These are phyloP conservation scores for Macaca mulatta DNA, from an alignment of 2,113 vertebrate genomes.

Conservation along the genomic window DNA sequence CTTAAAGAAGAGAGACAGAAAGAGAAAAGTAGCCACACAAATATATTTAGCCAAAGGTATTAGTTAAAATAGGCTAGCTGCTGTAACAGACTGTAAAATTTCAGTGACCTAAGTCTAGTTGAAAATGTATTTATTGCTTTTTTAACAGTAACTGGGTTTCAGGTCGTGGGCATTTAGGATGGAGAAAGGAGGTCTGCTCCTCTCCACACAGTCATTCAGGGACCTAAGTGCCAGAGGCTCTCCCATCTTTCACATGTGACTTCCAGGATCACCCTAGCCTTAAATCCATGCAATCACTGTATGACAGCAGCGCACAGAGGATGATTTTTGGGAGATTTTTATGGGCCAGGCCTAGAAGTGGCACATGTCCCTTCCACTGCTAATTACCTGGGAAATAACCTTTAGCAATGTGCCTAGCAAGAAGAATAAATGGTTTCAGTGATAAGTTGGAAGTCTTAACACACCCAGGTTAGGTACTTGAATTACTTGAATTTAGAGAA, in stretches of 20 bases:
- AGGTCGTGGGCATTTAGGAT: background rate
- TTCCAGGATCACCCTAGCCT: background rate
- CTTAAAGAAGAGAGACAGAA: too few species aligned
- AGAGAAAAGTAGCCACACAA: background rate
- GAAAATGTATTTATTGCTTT: background rate
- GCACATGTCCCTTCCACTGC: background rate
- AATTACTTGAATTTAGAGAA: background rate
- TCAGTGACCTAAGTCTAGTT: background rate
- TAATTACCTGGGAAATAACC: background rate
- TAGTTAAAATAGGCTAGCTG: background rate
- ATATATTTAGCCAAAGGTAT: background rate
- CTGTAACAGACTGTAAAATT: background rate
- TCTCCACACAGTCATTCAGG: background rate
- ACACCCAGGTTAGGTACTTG: background rate
- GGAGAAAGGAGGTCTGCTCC: background rate
- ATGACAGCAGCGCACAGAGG: background rate
- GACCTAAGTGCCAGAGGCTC: background rate
- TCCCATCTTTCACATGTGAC: background rate
- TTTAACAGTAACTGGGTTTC: background rate
- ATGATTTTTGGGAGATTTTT: background rate
- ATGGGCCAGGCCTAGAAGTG: background rate
- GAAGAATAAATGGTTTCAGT: background rate
- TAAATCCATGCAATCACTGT: background rate
- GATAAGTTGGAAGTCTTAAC: background rate
- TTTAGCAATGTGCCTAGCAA: background rate